phyloP scores from a whole-genome alignment of 2,888 invertebrate species.

The Hemistola chrysoprasaria region DNA sequence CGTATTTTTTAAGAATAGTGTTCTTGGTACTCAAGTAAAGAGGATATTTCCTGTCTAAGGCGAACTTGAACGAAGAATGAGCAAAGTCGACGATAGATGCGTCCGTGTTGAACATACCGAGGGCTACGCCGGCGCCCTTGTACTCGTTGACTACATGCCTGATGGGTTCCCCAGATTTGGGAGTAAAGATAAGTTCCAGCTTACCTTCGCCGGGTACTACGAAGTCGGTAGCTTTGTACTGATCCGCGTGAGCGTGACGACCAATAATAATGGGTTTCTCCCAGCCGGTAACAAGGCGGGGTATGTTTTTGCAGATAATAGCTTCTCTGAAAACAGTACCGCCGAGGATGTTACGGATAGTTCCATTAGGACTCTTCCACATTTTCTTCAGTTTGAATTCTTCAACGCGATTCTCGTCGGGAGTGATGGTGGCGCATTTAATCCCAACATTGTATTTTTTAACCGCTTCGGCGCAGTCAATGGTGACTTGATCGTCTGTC shows the following conservation, averaged over 20 bases:
- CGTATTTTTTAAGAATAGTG: constrained; percentile 97
- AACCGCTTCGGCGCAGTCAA: constrained; percentile 98
- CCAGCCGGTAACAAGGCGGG: constrained; percentile 97
- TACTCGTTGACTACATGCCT: constrained; percentile 91
- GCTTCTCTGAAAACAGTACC: constrained; percentile 93
- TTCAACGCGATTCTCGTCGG: constrained; percentile 97
- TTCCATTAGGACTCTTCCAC: constrained; percentile 96
- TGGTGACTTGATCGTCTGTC: constrained; percentile 97
- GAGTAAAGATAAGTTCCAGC: constrained; percentile 91
- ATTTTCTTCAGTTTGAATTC: constrained; percentile 94
- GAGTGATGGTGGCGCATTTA: constrained; percentile 99
- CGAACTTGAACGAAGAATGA: constrained; percentile 95
- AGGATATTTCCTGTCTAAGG: constrained; percentile 92
- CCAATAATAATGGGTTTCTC: constrained; percentile 98
- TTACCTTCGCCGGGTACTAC: constrained; percentile 95
- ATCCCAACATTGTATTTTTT: constrained; percentile 99
- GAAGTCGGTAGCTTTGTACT: constrained; percentile 98
- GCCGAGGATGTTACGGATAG: constrained; percentile 93
- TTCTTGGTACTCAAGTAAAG: constrained; percentile 98
- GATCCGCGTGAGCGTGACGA: constrained; percentile 98
- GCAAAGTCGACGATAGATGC: constrained; percentile 97
- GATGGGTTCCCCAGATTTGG: constrained; percentile 84
- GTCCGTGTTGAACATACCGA: constrained; percentile 98
- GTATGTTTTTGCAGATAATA: constrained; percentile 96
- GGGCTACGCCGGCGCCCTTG: constrained; percentile 93